Conservation (phyloP, 2,797 vertebrate genomes). For the Sebastes kiyomatsui region DNA sequence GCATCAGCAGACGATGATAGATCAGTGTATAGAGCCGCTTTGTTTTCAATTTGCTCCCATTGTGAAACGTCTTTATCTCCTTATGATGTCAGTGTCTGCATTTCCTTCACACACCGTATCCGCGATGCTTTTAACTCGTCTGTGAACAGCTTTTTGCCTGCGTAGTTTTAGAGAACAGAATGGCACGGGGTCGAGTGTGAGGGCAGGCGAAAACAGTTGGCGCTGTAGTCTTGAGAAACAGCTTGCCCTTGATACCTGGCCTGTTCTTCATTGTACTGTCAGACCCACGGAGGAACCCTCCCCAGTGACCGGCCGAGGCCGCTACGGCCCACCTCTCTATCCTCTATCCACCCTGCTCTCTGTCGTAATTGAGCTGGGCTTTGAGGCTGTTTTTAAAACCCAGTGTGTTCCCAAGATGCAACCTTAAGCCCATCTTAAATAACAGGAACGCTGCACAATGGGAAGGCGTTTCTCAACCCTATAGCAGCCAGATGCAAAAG, state of each 20-base stretch:
- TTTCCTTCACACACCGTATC: constrained; percentile 1
- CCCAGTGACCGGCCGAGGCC: constrained; percentile 83
- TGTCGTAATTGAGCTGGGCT: constrained; percentile 89
- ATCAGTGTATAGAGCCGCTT: constrained; percentile 12
- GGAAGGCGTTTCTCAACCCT: constrained; percentile 85
- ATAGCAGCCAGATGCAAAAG: constrained; percentile 81
- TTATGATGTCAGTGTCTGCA: background rate
- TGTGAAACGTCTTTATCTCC: constrained; percentile 14
- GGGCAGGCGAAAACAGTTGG: constrained; percentile 82
- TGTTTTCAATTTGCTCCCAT: constrained; percentile 9
- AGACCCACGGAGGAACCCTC: constrained; percentile 80
- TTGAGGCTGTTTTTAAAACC: constrained; percentile 87
- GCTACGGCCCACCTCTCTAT: constrained; percentile 77
- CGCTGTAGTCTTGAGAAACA: constrained; percentile 74
- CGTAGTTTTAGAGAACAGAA: constrained; percentile 21
- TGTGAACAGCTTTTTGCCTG: constrained; percentile 38
- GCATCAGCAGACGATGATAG: background rate
- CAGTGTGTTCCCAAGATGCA: constrained; percentile 79
- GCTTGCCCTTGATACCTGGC: constrained; percentile 77
- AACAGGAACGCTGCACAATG: constrained; percentile 82
- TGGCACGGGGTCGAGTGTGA: constrained; percentile 64
- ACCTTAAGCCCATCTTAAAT: constrained; percentile 68
- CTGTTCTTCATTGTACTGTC: constrained; percentile 82
- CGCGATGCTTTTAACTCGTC: constrained; percentile 10
- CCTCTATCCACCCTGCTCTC: constrained; percentile 76